These are phyloP conservation scores for Halocynthia aurantium DNA, from an alignment of 23 tunicate genomes.

Conservation along the genomic window DNA sequence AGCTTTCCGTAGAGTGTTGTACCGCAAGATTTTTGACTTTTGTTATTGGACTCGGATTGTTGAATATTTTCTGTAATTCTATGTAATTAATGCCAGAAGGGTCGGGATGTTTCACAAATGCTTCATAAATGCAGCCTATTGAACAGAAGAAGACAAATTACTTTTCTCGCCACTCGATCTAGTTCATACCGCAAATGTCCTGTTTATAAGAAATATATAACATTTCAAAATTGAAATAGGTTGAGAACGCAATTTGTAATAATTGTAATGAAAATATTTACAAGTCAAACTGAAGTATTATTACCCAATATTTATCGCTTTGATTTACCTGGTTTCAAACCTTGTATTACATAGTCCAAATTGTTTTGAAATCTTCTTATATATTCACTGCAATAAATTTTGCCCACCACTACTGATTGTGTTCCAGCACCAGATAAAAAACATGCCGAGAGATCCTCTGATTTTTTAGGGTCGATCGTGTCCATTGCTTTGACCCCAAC, in stretches of 20 bases:
- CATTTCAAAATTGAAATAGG: background rate
- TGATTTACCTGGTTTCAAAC: conserved; percentile 4
- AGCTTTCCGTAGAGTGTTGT: background rate
- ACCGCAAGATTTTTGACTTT: background rate
- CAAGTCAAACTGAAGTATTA: background rate
- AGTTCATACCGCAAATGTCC: no score
- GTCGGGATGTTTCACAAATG: background rate
- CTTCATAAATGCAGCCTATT: conserved; percentile 4
- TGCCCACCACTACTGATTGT: background rate
- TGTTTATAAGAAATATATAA: no score
- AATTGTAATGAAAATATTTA: background rate
- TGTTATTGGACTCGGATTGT: background rate
- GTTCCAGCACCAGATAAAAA: no score
- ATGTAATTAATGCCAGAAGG: background rate
- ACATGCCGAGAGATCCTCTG: no score
- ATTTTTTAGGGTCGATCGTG: no score
- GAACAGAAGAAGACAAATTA: background rate
- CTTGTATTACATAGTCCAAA: background rate
- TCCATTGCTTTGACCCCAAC: conserved; percentile 1
- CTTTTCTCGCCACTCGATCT: no score
- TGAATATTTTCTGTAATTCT: background rate
- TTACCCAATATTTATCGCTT: background rate
- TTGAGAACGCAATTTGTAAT: no score
- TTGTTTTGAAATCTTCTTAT: conserved; percentile 10
- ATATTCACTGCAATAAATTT: conserved; percentile 4